phyloP scores from a whole-genome alignment of 2,797 vertebrate species.

The Phrynocephalus vlangalii region DNA sequence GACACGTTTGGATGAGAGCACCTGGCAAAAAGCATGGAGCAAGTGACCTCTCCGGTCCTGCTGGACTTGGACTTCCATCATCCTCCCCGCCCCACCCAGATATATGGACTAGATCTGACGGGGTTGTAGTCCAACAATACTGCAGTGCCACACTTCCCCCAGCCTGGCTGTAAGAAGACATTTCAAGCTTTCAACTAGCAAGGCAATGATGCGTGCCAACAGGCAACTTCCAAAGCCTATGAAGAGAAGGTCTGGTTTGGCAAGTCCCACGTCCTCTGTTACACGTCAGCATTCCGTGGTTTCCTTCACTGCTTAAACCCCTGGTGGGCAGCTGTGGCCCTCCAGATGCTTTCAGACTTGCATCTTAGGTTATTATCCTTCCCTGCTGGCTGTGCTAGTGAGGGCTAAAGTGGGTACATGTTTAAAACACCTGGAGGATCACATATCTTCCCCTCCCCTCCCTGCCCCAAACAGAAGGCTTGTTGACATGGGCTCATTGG shows the following conservation, averaged over 20 bases:
- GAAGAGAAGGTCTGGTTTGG: not conserved
- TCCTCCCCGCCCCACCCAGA: not conserved
- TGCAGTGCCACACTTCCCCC: not conserved
- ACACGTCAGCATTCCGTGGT: not conserved
- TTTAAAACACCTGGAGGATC: too few relatives aligned
- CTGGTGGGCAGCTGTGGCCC: not conserved
- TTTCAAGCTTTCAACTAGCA: not conserved
- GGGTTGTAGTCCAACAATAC: not conserved
- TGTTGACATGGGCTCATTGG: too few relatives aligned
- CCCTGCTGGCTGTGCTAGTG: too few relatives aligned
- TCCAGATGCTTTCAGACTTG: not conserved
- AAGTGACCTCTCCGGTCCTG: not conserved
- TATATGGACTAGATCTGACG: not conserved
- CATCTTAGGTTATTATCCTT: not conserved
- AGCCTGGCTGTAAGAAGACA: not conserved
- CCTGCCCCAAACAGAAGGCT: too few relatives aligned
- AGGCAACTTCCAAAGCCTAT: not conserved
- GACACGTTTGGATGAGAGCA: not conserved
- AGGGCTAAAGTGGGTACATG: too few relatives aligned
- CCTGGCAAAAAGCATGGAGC: not conserved
- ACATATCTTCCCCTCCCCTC: too few relatives aligned
- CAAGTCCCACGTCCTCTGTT: not conserved
- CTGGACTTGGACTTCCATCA: not conserved
- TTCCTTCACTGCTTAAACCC: not conserved
- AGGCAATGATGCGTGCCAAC: not conserved